Evolutionary conservation across 92 coral and sea anemone genomes (phyloP).

Genomic region (Muricea muricata): DNA sequence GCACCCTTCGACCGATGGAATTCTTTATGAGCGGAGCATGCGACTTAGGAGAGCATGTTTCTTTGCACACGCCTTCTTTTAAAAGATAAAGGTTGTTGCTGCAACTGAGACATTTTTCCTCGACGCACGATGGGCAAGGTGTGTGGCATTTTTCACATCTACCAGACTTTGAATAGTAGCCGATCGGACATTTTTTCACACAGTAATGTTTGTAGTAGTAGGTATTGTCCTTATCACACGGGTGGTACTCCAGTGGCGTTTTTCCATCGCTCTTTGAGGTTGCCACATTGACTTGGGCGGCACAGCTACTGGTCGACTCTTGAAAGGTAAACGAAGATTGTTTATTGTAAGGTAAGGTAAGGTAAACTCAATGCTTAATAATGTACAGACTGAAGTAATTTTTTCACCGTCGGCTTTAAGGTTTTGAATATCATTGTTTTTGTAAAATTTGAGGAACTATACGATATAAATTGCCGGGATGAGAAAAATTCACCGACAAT

Average conservation of each 20-base stretch:
- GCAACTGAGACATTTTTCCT: background rate
- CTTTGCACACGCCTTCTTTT: background rate
- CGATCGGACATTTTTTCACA: conserved; percentile 16
- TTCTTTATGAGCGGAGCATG: background rate
- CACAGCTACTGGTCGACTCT: background rate
- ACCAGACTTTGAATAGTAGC: background rate
- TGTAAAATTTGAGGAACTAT: too few relatives aligned
- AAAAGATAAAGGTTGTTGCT: background rate
- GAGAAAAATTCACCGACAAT: too few relatives aligned
- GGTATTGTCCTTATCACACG: background rate
- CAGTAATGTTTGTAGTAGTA: background rate
- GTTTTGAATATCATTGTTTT: too few relatives aligned
- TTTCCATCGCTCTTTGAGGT: too few relatives aligned
- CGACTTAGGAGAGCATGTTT: background rate
- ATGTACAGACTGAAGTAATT: too few relatives aligned
- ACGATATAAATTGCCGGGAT: too few relatives aligned
- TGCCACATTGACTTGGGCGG: background rate
- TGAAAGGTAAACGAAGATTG: too few relatives aligned
- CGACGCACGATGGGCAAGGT: conserved; percentile 2
- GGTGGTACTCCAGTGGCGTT: background rate
- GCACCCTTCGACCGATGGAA: conserved; percentile 16
- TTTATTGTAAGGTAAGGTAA: too few relatives aligned
- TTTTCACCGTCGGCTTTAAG: too few relatives aligned
- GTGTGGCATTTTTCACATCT: background rate
- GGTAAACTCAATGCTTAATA: too few relatives aligned